These are phyloP conservation scores for Rhea pennata DNA, from an alignment of 2,113 vertebrate species.

Conservation along the genomic window DNA sequence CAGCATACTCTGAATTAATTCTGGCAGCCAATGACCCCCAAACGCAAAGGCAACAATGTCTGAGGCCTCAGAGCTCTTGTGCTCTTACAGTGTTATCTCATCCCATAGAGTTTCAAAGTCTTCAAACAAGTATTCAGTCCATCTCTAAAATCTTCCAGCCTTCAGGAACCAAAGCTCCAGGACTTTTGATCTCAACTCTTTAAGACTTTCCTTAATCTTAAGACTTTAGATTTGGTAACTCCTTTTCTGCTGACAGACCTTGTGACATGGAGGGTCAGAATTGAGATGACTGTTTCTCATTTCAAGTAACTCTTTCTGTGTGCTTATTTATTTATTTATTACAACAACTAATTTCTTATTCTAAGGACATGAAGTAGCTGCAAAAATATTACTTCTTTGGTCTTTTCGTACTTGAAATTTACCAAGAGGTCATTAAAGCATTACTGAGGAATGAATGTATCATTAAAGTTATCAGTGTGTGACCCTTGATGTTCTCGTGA, in stretches of 20 bases:
- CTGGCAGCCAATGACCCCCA: not conserved
- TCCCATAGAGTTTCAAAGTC: constrained; percentile 7
- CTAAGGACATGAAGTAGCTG: not conserved
- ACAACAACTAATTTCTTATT: not conserved
- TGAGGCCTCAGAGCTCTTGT: not conserved
- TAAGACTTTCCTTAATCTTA: constrained; percentile 25
- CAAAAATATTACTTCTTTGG: not conserved
- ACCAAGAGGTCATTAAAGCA: not conserved
- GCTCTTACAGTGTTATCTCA: not conserved
- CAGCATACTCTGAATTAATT: not conserved
- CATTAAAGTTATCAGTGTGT: not conserved
- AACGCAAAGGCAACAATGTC: not conserved
- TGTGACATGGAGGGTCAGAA: not conserved
- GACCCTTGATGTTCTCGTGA: not conserved
- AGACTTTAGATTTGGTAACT: constrained; percentile 14
- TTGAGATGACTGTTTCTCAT: not conserved
- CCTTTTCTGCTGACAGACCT: constrained; percentile 4
- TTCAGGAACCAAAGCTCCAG: constrained; percentile 13
- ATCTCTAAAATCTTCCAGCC: not conserved
- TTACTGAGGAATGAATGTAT: not conserved
- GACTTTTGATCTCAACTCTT: constrained; percentile 23
- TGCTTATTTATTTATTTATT: constrained; percentile 44
- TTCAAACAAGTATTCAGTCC: constrained; percentile 1
- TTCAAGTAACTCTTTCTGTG: not conserved
- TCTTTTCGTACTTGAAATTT: not conserved